These are phyloP conservation scores for Pseudotriccus pelzelni DNA, from an alignment of 2,797 vertebrate genomes.

Conservation along the genomic window DNA sequence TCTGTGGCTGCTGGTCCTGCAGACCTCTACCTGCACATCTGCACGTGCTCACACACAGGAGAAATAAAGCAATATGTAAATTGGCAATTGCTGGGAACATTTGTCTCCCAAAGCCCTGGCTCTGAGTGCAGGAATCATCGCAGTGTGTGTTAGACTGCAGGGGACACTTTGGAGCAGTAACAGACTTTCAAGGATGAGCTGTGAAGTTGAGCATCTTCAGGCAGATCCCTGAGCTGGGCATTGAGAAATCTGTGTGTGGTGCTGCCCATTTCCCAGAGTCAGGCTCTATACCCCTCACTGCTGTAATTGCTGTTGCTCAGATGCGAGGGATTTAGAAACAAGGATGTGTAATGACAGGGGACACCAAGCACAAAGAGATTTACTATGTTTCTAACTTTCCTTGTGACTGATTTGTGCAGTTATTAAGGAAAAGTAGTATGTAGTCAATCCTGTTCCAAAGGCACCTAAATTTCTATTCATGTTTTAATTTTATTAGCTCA, in stretches of 20 bases:
- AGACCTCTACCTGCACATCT: not conserved
- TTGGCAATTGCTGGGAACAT: not conserved
- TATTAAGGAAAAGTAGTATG: not conserved
- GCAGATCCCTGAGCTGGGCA: not conserved
- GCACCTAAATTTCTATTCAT: not conserved
- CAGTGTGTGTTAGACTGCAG: not conserved
- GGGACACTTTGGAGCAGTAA: not conserved
- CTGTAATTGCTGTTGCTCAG: not conserved
- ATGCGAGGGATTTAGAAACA: not conserved
- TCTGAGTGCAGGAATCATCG: not conserved
- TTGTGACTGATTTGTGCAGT: not conserved
- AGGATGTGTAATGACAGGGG: not conserved
- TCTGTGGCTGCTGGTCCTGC: not conserved
- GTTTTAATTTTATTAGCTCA: slow-evolving; percentile 18
- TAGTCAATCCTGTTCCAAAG: not conserved
- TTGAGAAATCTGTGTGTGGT: not conserved
- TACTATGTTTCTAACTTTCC: not conserved
- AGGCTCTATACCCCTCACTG: not conserved
- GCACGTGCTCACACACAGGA: not conserved
- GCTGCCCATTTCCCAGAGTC: not conserved
- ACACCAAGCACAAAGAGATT: not conserved
- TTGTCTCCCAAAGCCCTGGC: not conserved
- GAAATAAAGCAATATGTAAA: not conserved
- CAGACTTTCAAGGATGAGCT: not conserved
- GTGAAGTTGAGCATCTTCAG: not conserved